Base-by-base conservation (phyloP, 2,113 vertebrate genomes). In the Tapirus terrestris region DNA sequence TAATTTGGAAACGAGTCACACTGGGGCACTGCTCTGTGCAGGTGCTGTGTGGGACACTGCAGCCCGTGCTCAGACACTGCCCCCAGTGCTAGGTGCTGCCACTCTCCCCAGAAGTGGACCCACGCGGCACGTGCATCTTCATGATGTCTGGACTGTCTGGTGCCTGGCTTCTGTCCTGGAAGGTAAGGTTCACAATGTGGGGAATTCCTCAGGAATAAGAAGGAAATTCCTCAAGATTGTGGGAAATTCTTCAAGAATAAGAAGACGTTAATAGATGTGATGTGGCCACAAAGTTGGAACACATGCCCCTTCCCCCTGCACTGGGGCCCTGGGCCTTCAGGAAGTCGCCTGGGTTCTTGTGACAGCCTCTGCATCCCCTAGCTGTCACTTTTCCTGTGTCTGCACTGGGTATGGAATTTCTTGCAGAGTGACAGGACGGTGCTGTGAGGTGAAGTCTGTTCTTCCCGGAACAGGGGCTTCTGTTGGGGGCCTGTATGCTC, bases 191-290 rank as follows among this genome's bases (percentile, higher is more conserved):
- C 51, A 31, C 73, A 70, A 48, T 70, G 70, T 43, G 53, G 73
- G 92, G 63, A 82, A 89, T 96, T 96, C 63, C 94, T 98, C 60
- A 51, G n/a, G 81, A 90, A 82, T 33, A 68, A 51, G 60, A 89
- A 86, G 61, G 70, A 29, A 73, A 75, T 88, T 80, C 87, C 83
- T 75, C 61, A 36, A 45, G 43, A 12, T 82, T 16, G 18, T 81
- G 61, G 82, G 86, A 72, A 92, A 79, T 93, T 36, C 75, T 65
- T 96, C 60, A 67, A 53, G 75, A 91, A 65, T 25, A 85, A 76
- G 56, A 80, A 76, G 73, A 3, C 14, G 4, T 79, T 76, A 36
- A n/a, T 33, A 53, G 58, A 45, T 77, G 18, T 7, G 2, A 2
- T 25, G 17, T 88, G 43, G 23, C 60, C 29, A 2, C n/a, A 36